Evolutionary conservation across 2,113 vertebrate genomes (phyloP), one percentile per base, ranked within the genome.

Genomic region (Crotalus horridus): DNA sequence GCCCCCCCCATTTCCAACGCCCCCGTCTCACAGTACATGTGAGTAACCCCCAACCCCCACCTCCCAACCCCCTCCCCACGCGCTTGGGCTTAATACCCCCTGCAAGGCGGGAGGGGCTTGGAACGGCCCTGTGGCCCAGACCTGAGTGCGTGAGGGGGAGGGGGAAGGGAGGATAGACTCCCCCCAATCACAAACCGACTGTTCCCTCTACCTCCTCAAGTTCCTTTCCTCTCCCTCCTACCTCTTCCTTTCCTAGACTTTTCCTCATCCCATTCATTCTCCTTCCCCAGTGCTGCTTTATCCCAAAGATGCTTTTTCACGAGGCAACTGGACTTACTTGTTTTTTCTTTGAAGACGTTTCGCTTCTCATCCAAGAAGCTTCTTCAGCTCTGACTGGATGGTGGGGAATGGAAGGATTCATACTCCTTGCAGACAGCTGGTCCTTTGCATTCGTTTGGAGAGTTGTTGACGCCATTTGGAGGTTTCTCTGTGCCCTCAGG

Each of bases 1-100:
- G 97, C 97, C 96, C 97, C 98, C 95, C 97, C 97, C 85, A 97
- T 98, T 97, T 98, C 97, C 97, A 97, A 97, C 55, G 98, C 98
- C 94, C 98, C 98, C 95, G 97, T 98, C 97, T 98, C 98, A 94
- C 89, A 93, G 64, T 94, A 91, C 55, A 69, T 74, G 98, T 98
- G 97, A 98, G 97, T 98, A 98, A 97, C 97, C 95, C 91, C 97
- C 24, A 89, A 21, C 55, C n/a, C 69, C 64, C 87, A 51, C 97
- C 4, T 90, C 89, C 89, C 89, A 69, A 46, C 53, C 92, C 54
- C 92, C 95, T 94, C 95, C 96, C 92, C 85, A 85, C 26, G 48
- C 21, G 2, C 55, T 5, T 1, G 55, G 59, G 86, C 91, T 55
- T 93, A 96, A 95, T 90, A 89, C 91, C 85, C 95, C 91, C 85